Evolutionary conservation across 2,888 invertebrate species (phyloP).

Genomic region (Diogma glabrata): DNA sequence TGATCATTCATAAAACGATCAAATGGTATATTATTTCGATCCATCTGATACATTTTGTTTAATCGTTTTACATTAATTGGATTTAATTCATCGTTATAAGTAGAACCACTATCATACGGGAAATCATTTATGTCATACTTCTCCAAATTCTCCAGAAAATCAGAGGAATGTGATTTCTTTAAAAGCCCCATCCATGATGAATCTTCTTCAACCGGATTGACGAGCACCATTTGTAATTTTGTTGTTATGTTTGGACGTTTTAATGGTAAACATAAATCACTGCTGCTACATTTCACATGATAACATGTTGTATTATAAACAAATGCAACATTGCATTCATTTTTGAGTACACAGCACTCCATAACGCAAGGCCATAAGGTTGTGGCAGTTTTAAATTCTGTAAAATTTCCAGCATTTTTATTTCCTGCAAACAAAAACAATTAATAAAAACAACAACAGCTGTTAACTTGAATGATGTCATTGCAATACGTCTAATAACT

Average conservation of each 20-base stretch:
- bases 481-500: too few relatives aligned
- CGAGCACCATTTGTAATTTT: slow-evolving; percentile 63
- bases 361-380: slow-evolving; percentile 59
- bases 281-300: slow-evolving; percentile 59
- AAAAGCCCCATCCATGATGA: slow-evolving; percentile 29
- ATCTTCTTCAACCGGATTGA: slow-evolving; percentile 51
- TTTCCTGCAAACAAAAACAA: slow-evolving; percentile 33
- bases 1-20: slow-evolving; percentile 22
- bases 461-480: too few relatives aligned
- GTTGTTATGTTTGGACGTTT: slow-evolving; percentile 46
- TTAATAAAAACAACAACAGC: neutral
- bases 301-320: slow-evolving; percentile 65
- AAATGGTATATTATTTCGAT: slow-evolving; percentile 23
- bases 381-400: slow-evolving; percentile 44
- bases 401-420: slow-evolving; percentile 47
- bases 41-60: slow-evolving; percentile 21
- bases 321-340: slow-evolving; percentile 65
- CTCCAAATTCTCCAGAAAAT: slow-evolving; percentile 14
- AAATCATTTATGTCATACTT: slow-evolving; percentile 8
- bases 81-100: slow-evolving; percentile 3
- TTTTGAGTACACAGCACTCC: slow-evolving; percentile 35
- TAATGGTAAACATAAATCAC: slow-evolving; percentile 60
- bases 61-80: slow-evolving; percentile 27
- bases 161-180: slow-evolving; percentile 18
- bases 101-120: neutral